Conservation (phyloP, 2,797 vertebrate genomes). For the Ibycter americanus region DNA sequence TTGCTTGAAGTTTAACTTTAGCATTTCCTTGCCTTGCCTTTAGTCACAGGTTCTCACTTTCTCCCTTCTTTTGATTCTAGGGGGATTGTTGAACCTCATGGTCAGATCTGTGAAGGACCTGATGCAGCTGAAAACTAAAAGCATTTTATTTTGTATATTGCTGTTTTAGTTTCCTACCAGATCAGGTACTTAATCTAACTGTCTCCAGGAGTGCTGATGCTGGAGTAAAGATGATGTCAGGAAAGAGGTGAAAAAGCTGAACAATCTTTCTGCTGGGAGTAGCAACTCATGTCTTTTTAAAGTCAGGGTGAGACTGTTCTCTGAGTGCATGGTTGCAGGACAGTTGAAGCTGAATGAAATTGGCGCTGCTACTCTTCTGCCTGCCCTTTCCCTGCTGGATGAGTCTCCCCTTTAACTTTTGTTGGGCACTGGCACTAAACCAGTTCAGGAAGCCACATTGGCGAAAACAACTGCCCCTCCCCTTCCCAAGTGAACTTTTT, state of each 20-base stretch:
- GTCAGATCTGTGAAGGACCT: not conserved
- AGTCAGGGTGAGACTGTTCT: not conserved
- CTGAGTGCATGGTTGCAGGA: not conserved
- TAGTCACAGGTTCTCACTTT: not conserved
- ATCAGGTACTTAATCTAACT: not conserved
- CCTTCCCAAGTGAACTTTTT: not conserved
- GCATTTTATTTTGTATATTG: not conserved
- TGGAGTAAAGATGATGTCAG: not conserved
- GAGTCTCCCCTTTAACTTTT: not conserved
- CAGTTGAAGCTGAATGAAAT: not conserved
- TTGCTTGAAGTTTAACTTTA: not conserved
- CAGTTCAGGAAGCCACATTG: constrained; percentile 43
- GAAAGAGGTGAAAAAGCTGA: not conserved
- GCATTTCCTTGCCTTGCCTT: not conserved
- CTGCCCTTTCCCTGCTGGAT: not conserved
- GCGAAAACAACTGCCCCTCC: constrained; percentile 1
- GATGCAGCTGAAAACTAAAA: not conserved
- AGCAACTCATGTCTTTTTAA: not conserved
- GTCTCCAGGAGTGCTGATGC: not conserved
- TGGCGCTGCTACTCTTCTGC: not conserved
- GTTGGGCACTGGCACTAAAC: not conserved
- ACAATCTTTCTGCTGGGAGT: not conserved
- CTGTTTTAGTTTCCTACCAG: not conserved
- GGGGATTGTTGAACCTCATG: not conserved
- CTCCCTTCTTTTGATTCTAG: not conserved